Percentiles rank a stretch among this genome's conserved stretches.
Evolutionary conservation across 2,113 vertebrate species (phyloP).

Genomic region (Dipodomys merriami): DNA sequence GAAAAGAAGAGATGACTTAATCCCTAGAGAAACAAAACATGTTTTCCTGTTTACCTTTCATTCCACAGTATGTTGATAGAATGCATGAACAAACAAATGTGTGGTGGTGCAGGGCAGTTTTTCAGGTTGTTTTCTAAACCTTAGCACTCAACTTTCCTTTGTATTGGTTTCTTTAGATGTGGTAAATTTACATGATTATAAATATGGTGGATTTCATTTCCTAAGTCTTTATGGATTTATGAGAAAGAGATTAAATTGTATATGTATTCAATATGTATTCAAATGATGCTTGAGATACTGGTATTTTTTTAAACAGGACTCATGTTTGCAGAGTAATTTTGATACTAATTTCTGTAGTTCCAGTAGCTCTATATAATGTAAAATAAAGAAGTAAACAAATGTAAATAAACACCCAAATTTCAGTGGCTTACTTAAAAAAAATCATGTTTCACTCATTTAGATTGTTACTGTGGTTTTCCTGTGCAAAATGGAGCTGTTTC

Average conservation of each 20-base stretch:
- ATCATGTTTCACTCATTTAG: neutral
- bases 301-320: neutral
- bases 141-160: slow-evolving; percentile 71
- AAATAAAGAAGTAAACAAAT: neutral
- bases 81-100: neutral
- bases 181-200: slow-evolving; percentile 34
- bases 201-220: slow-evolving; percentile 32
- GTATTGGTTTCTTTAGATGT: slow-evolving; percentile 72
- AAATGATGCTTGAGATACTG: neutral
- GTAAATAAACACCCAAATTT: neutral
- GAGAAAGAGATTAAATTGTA: neutral
- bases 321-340: neutral
- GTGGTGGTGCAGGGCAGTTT: slow-evolving; percentile 16
- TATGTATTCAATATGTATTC: slow-evolving; percentile 1
- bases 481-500: neutral
- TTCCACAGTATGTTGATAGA: slow-evolving; percentile 70
- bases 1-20: slow-evolving; percentile 74
- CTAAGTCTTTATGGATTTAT: slow-evolving; percentile 9
- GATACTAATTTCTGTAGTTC: neutral
- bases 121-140: slow-evolving; percentile 69
- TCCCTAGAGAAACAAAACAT: slow-evolving; percentile 79
- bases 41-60: slow-evolving; percentile 80
- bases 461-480: neutral
- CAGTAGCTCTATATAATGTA: neutral
- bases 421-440: neutral